These are phyloP conservation scores for Thera britannica DNA, from an alignment of 2,888 invertebrate genomes.

Conservation along the genomic window DNA sequence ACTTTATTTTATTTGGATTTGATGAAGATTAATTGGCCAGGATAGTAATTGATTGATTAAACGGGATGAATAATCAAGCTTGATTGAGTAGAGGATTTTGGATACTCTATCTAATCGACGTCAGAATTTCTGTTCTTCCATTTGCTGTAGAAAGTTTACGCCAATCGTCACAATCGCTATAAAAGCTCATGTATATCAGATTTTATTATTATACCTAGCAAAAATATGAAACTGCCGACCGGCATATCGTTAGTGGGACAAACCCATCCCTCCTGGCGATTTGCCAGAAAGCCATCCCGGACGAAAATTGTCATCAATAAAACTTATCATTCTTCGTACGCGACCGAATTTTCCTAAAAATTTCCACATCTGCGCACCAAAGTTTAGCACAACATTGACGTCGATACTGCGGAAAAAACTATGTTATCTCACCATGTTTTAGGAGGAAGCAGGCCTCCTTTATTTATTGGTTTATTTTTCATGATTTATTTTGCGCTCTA, in stretches of 20 bases:
- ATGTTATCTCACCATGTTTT: neutral
- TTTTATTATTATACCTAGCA: constrained; percentile 23
- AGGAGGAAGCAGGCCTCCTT: neutral
- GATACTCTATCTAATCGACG: constrained; percentile 6
- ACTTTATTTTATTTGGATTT: constrained; percentile 27
- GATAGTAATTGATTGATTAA: constrained; percentile 12
- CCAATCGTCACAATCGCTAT: constrained; percentile 11
- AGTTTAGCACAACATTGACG: constrained; percentile 46
- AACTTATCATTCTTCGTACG: constrained; percentile 59
- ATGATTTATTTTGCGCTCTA: neutral
- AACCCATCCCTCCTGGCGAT: constrained; percentile 63
- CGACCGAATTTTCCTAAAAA: constrained; percentile 56
- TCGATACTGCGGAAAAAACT: constrained; percentile 21
- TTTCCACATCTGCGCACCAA: constrained; percentile 49
- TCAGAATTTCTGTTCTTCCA: neutral
- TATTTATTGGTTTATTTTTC: neutral
- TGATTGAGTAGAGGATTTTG: constrained; percentile 10
- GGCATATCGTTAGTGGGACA: constrained; percentile 57
- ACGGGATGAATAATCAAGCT: constrained; percentile 6
- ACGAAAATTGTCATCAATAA: constrained; percentile 70
- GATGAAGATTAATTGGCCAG: constrained; percentile 10
- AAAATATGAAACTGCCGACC: constrained; percentile 48
- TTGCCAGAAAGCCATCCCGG: constrained; percentile 59
- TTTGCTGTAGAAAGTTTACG: constrained; percentile 6
- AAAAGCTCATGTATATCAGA: constrained; percentile 25